These are phyloP conservation scores for Melanotaenia duboulayi DNA, from an alignment of 2,113 vertebrate genomes.

Conservation along the genomic window DNA sequence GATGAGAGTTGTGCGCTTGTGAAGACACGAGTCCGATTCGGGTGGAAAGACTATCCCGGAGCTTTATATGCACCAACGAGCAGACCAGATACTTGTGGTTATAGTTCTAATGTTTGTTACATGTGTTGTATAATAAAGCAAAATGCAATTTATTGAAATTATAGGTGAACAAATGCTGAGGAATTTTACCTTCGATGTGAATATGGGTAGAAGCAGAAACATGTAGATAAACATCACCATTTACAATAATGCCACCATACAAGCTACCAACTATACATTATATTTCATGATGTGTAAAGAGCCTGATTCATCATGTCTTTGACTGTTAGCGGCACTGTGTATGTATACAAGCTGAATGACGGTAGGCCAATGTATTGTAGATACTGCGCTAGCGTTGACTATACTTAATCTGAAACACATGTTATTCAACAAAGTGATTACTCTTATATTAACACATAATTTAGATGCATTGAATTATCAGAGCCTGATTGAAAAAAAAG, in stretches of 20 bases:
- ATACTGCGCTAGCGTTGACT: constrained; percentile 69
- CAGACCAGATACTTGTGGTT: constrained; percentile 86
- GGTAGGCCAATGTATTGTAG: constrained; percentile 62
- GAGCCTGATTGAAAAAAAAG: constrained; percentile 54
- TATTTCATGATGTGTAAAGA: constrained; percentile 41
- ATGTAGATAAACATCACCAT: constrained; percentile 41
- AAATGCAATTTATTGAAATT: constrained; percentile 80
- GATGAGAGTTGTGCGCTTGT: constrained; percentile 20
- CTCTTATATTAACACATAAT: constrained; percentile 49
- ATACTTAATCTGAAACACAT: constrained; percentile 57
- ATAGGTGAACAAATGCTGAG: constrained; percentile 63
- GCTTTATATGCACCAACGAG: constrained; percentile 74
- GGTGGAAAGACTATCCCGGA: constrained; percentile 44
- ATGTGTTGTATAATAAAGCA: constrained; percentile 73
- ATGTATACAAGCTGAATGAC: constrained; percentile 50
- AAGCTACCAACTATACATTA: constrained; percentile 49
- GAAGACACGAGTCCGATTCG: constrained; percentile 45
- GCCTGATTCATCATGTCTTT: constrained; percentile 56
- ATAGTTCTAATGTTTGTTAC: constrained; percentile 78
- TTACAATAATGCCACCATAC: neutral
- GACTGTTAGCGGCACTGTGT: constrained; percentile 62
- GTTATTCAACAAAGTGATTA: constrained; percentile 69
- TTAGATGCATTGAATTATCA: constrained; percentile 41
- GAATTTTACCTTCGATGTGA: constrained; percentile 65
- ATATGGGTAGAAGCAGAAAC: constrained; percentile 49